phyloP scores from a whole-genome alignment of 1,140 invertebrate species.

The Nasonia longicornis region DNA sequence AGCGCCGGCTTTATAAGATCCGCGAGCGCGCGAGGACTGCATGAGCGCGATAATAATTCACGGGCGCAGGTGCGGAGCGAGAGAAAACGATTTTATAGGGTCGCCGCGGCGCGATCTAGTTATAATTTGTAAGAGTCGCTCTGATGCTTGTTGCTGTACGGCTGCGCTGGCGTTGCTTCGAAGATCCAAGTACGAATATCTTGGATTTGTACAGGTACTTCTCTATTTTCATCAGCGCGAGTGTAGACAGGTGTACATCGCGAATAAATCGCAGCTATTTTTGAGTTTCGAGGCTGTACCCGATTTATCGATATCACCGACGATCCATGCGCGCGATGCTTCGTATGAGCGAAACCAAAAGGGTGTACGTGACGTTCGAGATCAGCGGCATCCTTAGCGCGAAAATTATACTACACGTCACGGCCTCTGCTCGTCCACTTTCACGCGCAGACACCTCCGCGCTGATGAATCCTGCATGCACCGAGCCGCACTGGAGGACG shows the following conservation, averaged over 20 bases:
- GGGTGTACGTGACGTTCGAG: background rate
- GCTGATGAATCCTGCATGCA: background rate
- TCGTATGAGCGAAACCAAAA: background rate
- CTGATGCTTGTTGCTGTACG: no score
- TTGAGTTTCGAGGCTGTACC: no score
- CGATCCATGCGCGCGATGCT: background rate
- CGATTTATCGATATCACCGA: no score
- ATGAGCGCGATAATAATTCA: background rate
- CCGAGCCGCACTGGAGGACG: no score
- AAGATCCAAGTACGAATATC: no score
- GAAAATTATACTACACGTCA: background rate
- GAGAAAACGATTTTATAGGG: no score
- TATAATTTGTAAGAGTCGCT: background rate
- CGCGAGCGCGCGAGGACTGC: background rate
- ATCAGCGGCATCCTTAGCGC: background rate
- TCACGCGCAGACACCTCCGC: slow-evolving; percentile 6
- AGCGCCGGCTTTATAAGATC: background rate
- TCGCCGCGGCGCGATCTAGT: background rate
- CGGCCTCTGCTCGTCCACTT: background rate
- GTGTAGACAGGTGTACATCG: no score
- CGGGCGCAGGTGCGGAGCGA: background rate
- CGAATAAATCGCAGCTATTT: no score
- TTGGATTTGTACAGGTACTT: no score
- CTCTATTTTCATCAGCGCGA: no score
- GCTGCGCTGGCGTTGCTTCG: no score